Evolutionary conservation across 2,888 invertebrate species (phyloP), one percentile per base, ranked within the genome.

Genomic region (Eupithecia insigniata): DNA sequence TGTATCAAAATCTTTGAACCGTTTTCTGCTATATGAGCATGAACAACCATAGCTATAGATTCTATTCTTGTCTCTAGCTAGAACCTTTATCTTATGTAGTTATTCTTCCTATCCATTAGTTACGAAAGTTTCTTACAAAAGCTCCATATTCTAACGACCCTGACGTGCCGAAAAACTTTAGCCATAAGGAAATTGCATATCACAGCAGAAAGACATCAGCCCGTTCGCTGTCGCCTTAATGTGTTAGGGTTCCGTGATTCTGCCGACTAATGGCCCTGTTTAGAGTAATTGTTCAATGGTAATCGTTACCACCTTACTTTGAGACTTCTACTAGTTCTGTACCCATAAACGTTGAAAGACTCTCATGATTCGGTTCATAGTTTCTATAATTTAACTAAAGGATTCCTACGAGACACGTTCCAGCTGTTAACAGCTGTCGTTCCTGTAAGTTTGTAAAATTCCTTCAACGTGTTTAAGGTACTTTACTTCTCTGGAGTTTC

Each of bases 221-320:
- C 82, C 79, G 79, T 83, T 80, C 77, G 79, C 80, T 80, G 78
- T 79, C 80, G 77, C 78, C 81, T 79, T 85, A 84, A 87, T 84
- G 82, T 80, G 78, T 79, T 78, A 79, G 81, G 81, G 80, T 81
- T 80, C 80, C 81, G 84, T 85, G 84, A 84, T 83, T 81, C 79
- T 79, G 79, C 79, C 78, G 78, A 79, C 85, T 85, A 85, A 85
- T 80, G 82, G 81, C 70, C 77, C 70, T 77, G 76, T 75, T 78
- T 76, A 67, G 76, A 74, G 75, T 71, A 74, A 75, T 76, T 76
- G 75, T 70, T 65, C 75, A 16, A 66, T 64, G 16, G 71, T 71
- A 71, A 69, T 69, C 62, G 43, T 64, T 64, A 64, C 36, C 64
- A 64, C 64, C 34, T 64, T 36, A 36, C 34, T 32, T 34, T 34